These are phyloP conservation scores for Agrilus planipennis DNA, from an alignment of 1,140 invertebrate genomes.

Conservation along the genomic window DNA sequence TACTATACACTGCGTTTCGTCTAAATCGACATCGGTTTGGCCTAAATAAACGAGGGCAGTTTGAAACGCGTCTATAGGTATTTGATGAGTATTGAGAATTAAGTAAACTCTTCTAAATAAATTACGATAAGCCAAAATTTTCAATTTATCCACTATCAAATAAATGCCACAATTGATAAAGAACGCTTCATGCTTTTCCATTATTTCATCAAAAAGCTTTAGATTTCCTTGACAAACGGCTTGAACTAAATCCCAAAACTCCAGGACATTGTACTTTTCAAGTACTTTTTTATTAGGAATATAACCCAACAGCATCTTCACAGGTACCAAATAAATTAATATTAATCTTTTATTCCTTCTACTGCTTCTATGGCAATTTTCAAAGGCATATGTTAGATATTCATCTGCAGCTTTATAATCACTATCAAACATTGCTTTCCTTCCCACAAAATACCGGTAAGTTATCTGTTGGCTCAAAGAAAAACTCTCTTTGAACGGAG, in stretches of 20 bases:
- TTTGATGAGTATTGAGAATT: conserved; percentile 78
- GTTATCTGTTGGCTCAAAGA: conserved; percentile 80
- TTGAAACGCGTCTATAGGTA: conserved; percentile 75
- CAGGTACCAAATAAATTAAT: conserved; percentile 91
- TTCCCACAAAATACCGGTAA: conserved; percentile 93
- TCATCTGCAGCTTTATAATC: conserved; percentile 89
- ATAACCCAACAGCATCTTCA: conserved; percentile 91
- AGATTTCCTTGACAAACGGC: conserved; percentile 86
- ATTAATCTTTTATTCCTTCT: conserved; percentile 86
- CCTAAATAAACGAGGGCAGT: conserved; percentile 68
- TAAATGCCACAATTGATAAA: conserved; percentile 95
- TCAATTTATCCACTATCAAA: conserved; percentile 91
- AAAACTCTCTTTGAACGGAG: conserved; percentile 79
- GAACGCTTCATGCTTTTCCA: conserved; percentile 78
- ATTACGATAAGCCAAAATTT: conserved; percentile 90
- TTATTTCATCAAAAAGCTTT: conserved; percentile 67
- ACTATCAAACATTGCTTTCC: conserved; percentile 97
- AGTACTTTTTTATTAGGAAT: conserved; percentile 73
- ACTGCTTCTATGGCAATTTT: conserved; percentile 73
- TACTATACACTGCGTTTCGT: conserved; percentile 92
- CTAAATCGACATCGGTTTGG: conserved; percentile 76
- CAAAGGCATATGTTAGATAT: conserved; percentile 85
- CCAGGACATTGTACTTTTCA: conserved; percentile 78
- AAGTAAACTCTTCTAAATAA: conserved; percentile 92
- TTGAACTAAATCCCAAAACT: conserved; percentile 80